Evolutionary conservation across 1,140 invertebrate genomes (phyloP).

Genomic region (Brachionus asplanchnoidis): DNA sequence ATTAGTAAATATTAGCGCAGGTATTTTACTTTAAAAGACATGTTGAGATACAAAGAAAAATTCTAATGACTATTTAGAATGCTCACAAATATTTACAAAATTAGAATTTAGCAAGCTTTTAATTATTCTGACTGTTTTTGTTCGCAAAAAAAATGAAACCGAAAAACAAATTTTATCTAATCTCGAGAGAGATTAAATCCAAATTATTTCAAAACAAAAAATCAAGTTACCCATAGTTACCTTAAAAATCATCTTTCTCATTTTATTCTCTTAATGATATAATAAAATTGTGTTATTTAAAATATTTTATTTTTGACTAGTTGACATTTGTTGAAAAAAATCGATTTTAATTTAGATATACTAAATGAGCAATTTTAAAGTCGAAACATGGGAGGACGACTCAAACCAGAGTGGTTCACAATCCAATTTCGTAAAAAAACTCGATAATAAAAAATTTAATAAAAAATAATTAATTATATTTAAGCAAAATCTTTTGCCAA

Average conservation of each 20-base stretch:
- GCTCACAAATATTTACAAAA: background rate
- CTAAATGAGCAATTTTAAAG: slow-evolving; percentile 11
- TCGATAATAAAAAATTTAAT: background rate
- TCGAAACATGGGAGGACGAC: background rate
- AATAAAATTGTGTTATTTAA: background rate
- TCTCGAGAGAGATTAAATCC: background rate
- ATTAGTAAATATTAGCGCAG: background rate
- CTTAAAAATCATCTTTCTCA: background rate
- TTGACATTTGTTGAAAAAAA: background rate
- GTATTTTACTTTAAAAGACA: background rate
- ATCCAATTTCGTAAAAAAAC: background rate
- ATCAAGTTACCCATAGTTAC: background rate
- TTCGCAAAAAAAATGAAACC: background rate
- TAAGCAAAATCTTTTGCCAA: background rate
- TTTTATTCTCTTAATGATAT: background rate
- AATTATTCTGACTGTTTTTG: background rate
- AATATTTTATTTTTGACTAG: background rate
- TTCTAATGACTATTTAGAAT: background rate
- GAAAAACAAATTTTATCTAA: background rate
- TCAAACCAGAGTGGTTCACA: background rate
- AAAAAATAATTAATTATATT: background rate
- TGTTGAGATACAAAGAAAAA: background rate
- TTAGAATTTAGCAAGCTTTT: background rate
- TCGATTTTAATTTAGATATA: background rate
- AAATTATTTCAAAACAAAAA: background rate